Evolutionary conservation across 2,797 vertebrate species (phyloP).

Genomic region (Acrossocheilus wenchowensis): DNA sequence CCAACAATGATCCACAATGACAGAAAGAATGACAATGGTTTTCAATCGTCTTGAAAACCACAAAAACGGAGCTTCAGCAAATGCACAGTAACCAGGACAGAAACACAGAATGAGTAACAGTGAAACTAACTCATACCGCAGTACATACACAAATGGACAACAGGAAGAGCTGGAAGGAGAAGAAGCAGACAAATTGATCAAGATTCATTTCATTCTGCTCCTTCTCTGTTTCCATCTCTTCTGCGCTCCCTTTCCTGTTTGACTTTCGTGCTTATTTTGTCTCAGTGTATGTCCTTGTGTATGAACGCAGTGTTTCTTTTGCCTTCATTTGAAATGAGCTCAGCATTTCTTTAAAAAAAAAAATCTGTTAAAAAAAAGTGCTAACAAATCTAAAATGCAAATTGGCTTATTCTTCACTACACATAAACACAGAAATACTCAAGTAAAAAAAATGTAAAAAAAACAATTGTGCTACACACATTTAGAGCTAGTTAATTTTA

Average conservation of each 20-base stretch:
- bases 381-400: neutral
- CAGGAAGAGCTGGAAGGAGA: neutral
- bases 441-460: neutral
- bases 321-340: neutral
- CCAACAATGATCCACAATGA: neutral
- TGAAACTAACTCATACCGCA: neutral
- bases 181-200: neutral
- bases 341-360: neutral
- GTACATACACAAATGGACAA: neutral
- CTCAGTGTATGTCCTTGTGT: neutral
- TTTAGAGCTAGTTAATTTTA: neutral
- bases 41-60: neutral
- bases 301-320: neutral
- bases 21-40: neutral
- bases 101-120: neutral
- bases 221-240: neutral
- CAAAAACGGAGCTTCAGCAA: neutral
- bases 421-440: neutral
- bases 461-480: neutral
- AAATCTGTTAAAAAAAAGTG: neutral
- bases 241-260: neutral
- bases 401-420: neutral
- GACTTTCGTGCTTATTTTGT: neutral
- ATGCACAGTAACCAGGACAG: neutral
- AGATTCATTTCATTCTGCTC: constrained; percentile 13